Base-by-base conservation (phyloP, 2,888 invertebrate species). In the Zygothrica quintamaculata region DNA sequence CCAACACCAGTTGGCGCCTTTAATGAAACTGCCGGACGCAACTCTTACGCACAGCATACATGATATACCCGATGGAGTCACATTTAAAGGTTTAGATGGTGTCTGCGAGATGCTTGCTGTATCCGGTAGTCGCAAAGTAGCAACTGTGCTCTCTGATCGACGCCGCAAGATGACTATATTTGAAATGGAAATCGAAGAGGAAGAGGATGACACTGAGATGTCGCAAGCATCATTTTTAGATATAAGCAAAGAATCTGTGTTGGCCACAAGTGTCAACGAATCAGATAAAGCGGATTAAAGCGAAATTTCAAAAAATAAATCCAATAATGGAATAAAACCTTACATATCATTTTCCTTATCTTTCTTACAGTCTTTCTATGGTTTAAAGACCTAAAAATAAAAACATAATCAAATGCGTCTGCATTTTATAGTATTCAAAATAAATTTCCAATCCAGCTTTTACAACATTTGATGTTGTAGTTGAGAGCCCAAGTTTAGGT, bases 181-280 rank as follows among this genome's bases (percentile, higher is more conserved):
- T 89, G 97, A 98, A 90, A 97, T 97, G 94, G 98, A 98, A 92
- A 95, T 95, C 0, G 98, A 98, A 88, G 97, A 97, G 16, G 96
- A 96, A 56, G 98, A 98, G 67, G 97, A 97, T 53, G 95, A 96
- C 52, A 95, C 95, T 31, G 93, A 92, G 77, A 93, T 90, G 81
- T 90, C 90, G 1, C 88, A 90, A 53, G 88, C 89, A 44, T 89
- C 90, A 6, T 82, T 89, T 26, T 46, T 91, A 11, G 91, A 91
- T 15, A 89, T 88, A 9, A 90, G 91, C 74, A 90, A 90, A 51
- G 90, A 90, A 22, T 90, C 90, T 1, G 79, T 76, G 5, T 57
- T 78, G 29, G 75, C 73, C 12, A 33, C 5, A 18, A 44, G 58
- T 4, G 29, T 26, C n/a, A 40, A 31, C 4, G 76, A 77, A 2